Percentiles rank a stretch among this genome's conserved stretches.
Evolutionary conservation across 37 sponge, comb jelly and placozoan species (phyloP).

Genomic region (Chondrosia reniformis): DNA sequence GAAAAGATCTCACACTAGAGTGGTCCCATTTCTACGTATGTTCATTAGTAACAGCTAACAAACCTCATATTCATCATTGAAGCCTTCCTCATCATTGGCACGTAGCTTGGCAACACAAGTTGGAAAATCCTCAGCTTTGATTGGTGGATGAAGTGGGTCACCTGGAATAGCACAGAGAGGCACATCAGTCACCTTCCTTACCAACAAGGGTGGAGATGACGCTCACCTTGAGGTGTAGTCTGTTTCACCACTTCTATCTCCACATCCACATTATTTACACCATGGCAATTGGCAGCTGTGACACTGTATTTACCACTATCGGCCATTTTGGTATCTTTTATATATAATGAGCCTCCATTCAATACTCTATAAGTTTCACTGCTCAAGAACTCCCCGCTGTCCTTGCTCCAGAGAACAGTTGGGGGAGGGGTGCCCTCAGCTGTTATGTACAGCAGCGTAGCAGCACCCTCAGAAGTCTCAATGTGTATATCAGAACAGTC

Average conservation of each 20-base stretch:
- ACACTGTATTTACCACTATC: slow-evolving; percentile 62
- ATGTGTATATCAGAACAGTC: too few species aligned
- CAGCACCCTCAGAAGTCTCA: slow-evolving; percentile 53
- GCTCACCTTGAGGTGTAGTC: slow-evolving; percentile 52
- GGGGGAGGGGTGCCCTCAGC: slow-evolving; percentile 60
- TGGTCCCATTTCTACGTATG: not conserved
- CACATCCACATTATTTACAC: slow-evolving; percentile 18
- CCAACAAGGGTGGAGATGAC: not conserved
- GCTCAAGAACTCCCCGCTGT: slow-evolving; percentile 29
- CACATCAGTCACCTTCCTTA: not conserved
- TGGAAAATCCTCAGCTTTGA: slow-evolving; percentile 51
- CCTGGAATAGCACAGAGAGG: slow-evolving; percentile 17
- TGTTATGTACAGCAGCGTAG: slow-evolving; percentile 58
- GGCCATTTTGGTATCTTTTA: slow-evolving; percentile 22
- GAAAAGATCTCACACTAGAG: not conserved
- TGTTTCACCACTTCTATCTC: slow-evolving; percentile 57
- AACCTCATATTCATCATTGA: slow-evolving; percentile 66
- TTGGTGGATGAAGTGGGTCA: slow-evolving; percentile 40
- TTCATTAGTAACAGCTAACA: not conserved
- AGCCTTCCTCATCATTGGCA: slow-evolving; percentile 44
- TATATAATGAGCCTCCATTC: slow-evolving; percentile 42
- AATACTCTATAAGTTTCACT: slow-evolving; percentile 42
- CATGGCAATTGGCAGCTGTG: slow-evolving; percentile 42
- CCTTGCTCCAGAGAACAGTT: slow-evolving; percentile 43
- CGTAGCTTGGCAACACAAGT: slow-evolving; percentile 47